Conservation (phyloP, 2,113 vertebrate species). For the Noturus placidus region DNA sequence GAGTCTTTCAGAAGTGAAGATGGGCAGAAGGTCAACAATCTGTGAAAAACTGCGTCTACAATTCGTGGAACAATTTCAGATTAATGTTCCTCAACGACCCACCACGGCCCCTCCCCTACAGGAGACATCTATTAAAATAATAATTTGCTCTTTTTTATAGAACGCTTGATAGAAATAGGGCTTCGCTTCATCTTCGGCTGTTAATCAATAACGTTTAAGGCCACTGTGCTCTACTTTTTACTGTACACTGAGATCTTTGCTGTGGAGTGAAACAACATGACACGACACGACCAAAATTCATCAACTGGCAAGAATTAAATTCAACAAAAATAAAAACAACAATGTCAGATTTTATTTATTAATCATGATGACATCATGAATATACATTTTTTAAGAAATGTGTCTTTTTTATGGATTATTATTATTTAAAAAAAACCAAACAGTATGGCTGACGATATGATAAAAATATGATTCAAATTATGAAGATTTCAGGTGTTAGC, state of each 20-base stretch:
- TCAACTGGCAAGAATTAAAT: not conserved
- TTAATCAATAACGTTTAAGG: conserved; percentile 38
- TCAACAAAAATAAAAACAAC: not conserved
- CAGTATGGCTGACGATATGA: not conserved
- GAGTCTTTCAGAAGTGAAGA: too few species aligned
- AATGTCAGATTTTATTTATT: not conserved
- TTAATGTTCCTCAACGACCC: too few species aligned
- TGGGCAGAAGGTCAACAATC: too few species aligned
- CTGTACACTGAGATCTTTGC: not conserved
- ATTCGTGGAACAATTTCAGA: too few species aligned
- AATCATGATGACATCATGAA: too few species aligned
- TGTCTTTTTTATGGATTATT: not conserved
- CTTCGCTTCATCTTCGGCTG: conserved; percentile 26
- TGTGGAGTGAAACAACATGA: not conserved
- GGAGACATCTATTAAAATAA: conserved; percentile 8
- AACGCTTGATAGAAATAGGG: conserved; percentile 22
- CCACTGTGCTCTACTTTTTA: conserved; percentile 6
- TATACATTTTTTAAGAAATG: not conserved
- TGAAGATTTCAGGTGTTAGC: not conserved
- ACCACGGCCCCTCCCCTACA: too few species aligned
- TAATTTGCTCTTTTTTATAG: conserved; percentile 5
- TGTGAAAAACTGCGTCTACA: too few species aligned
- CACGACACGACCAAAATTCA: too few species aligned
- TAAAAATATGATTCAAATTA: not conserved
- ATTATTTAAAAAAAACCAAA: not conserved